A percentile compares a stretch with the other conserved stretches of the same genome.
These are phyloP conservation scores for Nemapogon koenigi DNA, from an alignment of 2,888 invertebrate species.

Conservation along the genomic window DNA sequence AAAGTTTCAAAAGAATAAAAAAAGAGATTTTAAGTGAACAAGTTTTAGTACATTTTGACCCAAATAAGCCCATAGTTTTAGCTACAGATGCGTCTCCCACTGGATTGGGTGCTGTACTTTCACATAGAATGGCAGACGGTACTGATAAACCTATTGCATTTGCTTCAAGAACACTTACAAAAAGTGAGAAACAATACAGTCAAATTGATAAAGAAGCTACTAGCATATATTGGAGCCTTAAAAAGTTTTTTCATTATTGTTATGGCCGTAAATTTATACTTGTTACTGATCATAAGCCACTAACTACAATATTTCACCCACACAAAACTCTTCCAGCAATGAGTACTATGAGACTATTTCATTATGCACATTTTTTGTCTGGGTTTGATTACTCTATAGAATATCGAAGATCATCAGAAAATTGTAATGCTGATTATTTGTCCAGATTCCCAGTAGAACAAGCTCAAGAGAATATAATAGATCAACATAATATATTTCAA, in stretches of 20 bases:
- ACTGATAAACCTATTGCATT: conserved; percentile 9
- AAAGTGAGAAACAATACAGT: conserved; percentile 25
- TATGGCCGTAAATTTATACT: conserved; percentile 23
- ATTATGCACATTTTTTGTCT: conserved; percentile 18
- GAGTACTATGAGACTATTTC: conserved; percentile 19
- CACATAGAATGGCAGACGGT: conserved; percentile 10
- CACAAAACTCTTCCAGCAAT: conserved; percentile 18
- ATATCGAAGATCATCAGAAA: conserved; percentile 15
- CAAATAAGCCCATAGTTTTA: conserved; percentile 4
- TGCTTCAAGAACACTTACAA: conserved; percentile 20
- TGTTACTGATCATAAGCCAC: conserved; percentile 27
- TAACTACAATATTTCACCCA: conserved; percentile 25
- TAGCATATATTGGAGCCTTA: conserved; percentile 24
- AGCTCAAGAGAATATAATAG: neutral
- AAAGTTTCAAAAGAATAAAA: conserved; percentile 2
- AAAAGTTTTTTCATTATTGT: conserved; percentile 26
- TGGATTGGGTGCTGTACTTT: conserved; percentile 10
- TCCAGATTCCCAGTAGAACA: conserved; percentile 7
- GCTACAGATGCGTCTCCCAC: conserved; percentile 11
- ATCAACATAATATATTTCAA: conserved; percentile 4
- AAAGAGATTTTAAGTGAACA: conserved; percentile 6
- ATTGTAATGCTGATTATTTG: conserved; percentile 13
- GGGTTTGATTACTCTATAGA: conserved; percentile 20
- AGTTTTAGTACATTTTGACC: conserved; percentile 2
- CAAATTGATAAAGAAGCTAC: conserved; percentile 31